Percentiles rank a stretch among this genome's conserved stretches.
These are phyloP conservation scores for Bombus turneri DNA, from an alignment of 1,140 invertebrate species.

Conservation along the genomic window DNA sequence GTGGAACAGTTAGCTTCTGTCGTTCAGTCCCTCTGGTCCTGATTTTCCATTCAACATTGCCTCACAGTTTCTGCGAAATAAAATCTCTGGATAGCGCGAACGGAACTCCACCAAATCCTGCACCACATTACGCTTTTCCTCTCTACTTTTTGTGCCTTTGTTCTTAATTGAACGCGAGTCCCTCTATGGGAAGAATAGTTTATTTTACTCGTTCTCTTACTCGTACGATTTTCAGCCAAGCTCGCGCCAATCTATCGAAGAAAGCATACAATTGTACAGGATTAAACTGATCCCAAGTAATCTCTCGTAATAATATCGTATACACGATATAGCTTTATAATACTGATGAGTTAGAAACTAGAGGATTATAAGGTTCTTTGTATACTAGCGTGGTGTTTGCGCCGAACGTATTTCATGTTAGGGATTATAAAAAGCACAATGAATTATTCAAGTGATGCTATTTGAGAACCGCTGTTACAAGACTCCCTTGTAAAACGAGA, in stretches of 20 bases:
- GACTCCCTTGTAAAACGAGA: slow-evolving; percentile 47
- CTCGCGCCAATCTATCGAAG: background rate
- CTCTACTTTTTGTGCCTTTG: background rate
- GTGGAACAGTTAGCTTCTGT: slow-evolving; percentile 11
- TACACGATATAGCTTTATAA: background rate
- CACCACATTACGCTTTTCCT: background rate
- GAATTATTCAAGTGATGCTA: slow-evolving; percentile 22
- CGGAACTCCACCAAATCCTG: too few relatives aligned
- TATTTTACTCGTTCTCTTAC: background rate
- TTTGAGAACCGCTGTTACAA: slow-evolving; percentile 9
- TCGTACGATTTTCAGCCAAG: background rate
- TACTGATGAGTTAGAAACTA: background rate
- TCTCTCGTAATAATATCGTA: background rate
- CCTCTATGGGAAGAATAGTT: background rate
- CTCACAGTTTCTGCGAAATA: background rate
- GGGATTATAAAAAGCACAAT: slow-evolving; percentile 1
- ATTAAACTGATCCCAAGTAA: background rate
- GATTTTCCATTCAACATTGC: background rate
- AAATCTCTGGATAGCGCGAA: background rate
- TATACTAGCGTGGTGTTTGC: background rate
- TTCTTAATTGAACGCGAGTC: background rate
- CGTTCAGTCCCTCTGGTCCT: background rate
- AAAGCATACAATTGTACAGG: background rate
- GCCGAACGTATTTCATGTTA: background rate
- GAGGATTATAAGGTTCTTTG: background rate